phyloP scores from a whole-genome alignment of 1,140 invertebrate genomes.

The Pseudachorutes palmiensis region DNA sequence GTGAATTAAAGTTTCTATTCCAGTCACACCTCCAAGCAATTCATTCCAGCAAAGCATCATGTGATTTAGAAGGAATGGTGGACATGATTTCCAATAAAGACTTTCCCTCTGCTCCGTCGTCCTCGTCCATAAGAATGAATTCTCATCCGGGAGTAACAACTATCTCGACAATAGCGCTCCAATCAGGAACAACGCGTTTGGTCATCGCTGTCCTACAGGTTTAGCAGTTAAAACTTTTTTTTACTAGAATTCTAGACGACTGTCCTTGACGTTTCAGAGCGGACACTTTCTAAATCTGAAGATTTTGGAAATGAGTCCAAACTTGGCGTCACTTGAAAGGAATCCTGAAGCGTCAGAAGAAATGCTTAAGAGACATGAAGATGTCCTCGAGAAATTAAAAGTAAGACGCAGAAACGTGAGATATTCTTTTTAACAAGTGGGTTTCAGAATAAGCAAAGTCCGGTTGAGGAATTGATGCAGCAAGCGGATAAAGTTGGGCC shows the following conservation, averaged over 20 bases:
- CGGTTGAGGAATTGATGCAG: background rate
- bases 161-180: slow-evolving; percentile 82
- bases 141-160: slow-evolving; percentile 55
- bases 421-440: no score
- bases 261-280: slow-evolving; percentile 55
- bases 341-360: slow-evolving; percentile 64
- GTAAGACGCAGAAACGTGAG: slow-evolving; percentile 46
- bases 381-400: slow-evolving; percentile 72
- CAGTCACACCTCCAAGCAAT: background rate
- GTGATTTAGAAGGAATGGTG: background rate
- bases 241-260: no score
- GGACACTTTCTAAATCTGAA: slow-evolving; percentile 73
- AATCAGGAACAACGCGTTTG: slow-evolving; percentile 73
- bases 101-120: no score
- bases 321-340: slow-evolving; percentile 68
- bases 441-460: background rate
- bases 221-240: slow-evolving; percentile 39
- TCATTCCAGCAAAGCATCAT: background rate
- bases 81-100: no score
- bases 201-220: slow-evolving; percentile 84
- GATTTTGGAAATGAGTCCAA: slow-evolving; percentile 75
- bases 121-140: background rate
- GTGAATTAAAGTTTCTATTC: background rate
- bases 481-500: background rate
- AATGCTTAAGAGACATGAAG: slow-evolving; percentile 67